Evolutionary conservation across 2,113 vertebrate species (phyloP).

Genomic region (Carlito syrichta): DNA sequence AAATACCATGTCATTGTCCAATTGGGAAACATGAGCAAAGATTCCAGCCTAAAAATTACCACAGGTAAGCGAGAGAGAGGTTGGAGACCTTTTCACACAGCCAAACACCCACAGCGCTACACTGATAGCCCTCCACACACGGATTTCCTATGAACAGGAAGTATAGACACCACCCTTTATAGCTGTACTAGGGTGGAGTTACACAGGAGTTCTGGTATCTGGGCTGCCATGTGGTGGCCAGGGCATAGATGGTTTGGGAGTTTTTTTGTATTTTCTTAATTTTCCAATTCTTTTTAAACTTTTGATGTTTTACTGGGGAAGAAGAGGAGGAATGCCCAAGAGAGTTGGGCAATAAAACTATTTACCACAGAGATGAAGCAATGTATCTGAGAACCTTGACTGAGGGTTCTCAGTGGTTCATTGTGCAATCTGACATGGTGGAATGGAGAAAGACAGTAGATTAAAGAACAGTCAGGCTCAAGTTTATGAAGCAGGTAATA

Average conservation of each 20-base stretch:
- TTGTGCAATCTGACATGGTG: too few species aligned
- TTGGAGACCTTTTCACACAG: rapidly evolving
- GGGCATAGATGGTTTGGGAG: rapidly evolving
- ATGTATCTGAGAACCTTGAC: not conserved
- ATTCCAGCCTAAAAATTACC: slow-evolving; percentile 92
- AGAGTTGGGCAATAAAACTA: not conserved
- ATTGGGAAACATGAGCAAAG: slow-evolving; percentile 98
- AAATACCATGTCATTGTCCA: slow-evolving; percentile 92
- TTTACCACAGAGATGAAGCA: not conserved
- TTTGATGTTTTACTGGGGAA: not conserved
- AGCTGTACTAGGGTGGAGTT: not conserved
- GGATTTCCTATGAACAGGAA: rapidly evolving
- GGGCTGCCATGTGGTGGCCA: not conserved
- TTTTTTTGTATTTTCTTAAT: not conserved
- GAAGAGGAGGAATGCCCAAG: not conserved
- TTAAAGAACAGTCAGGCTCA: not conserved
- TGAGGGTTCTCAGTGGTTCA: not conserved
- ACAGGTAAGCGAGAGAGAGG: slow-evolving; percentile 82
- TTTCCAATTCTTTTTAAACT: not conserved
- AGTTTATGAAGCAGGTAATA: not conserved
- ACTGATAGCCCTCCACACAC: rapidly evolving
- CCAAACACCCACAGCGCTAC: rapidly evolving
- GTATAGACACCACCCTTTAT: rapidly evolving
- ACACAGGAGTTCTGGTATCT: not conserved
- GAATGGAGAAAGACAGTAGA: not conserved